Evolutionary conservation across 2,113 vertebrate species (phyloP), one percentile per base, ranked within the genome.

Genomic region (Callithrix jacchus): DNA sequence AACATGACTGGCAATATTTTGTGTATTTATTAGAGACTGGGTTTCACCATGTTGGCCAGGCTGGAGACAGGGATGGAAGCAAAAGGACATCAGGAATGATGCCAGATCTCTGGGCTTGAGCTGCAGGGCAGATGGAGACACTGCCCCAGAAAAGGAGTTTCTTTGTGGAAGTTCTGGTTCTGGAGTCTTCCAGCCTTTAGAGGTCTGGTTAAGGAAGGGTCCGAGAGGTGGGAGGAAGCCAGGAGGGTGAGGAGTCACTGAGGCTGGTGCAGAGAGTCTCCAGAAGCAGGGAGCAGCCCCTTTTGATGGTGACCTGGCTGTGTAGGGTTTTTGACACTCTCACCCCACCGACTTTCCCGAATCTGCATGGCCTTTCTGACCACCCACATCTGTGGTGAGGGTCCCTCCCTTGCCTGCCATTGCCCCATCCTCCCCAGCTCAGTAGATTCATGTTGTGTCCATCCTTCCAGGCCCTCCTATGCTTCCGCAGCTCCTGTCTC

Each of bases 301-400:
- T 30, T 64, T 64, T 11, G 11, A 30, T 64, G 58, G 58, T 12
- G 11, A 30, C 58, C 58, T 64, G 58, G 58, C 58, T 64, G 27
- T 13, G 58, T 1, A 64, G 25, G 58, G 25, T 5, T 61, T 64
- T 64, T 64, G 58, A 30, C 11, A 0, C 5, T 0, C 11, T 64
- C 27, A 64, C 37, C 66, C 76, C 1, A 25, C 54, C 27, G 30
- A 23, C 37, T n/a, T 66, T 10, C 17, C n/a, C 0, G 0, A 0
- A 2, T 8, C 40, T 16, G 0, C 3, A 0, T 9, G 25, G 37
- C 49, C 5, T 0, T 10, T 54, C 83, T 66, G 64, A 45, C 52
- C 21, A 0, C 40, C 5, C 42, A 11, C 1, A 0, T 25, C 1
- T 8, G 32, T 25, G 7, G 17, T 8, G 17, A 42, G 21, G 58